Conservation (phyloP, 2,888 invertebrate genomes). For the Erannis defoliaria region DNA sequence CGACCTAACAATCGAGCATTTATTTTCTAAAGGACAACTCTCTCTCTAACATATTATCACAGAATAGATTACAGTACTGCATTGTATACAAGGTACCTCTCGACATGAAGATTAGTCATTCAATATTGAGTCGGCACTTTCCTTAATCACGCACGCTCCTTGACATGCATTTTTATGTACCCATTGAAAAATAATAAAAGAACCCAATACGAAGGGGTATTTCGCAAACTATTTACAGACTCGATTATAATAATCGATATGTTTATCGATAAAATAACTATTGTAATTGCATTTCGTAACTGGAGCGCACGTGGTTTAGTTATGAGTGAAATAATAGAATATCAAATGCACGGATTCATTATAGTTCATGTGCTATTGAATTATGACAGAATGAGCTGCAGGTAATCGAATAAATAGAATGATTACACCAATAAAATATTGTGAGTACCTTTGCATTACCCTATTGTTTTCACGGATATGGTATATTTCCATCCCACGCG, state of each 20-base stretch:
- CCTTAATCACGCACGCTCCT: conserved; percentile 56
- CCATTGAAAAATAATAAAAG: conserved; percentile 54
- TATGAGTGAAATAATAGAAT: conserved; percentile 19
- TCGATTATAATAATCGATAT: conserved; percentile 59
- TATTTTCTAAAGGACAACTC: conserved; percentile 37
- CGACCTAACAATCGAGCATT: conserved; percentile 14
- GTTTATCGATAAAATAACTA: conserved; percentile 56
- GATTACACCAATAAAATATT: conserved; percentile 1
- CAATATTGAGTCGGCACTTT: conserved; percentile 35
- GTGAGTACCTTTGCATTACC: not conserved
- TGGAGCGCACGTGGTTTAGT: conserved; percentile 57
- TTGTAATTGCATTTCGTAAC: conserved; percentile 70
- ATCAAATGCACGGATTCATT: conserved; percentile 19
- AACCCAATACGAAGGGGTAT: conserved; percentile 59
- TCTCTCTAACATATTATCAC: conserved; percentile 29
- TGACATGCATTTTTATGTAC: conserved; percentile 65
- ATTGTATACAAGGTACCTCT: conserved; percentile 7
- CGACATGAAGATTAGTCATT: conserved; percentile 16
- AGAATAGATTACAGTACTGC: not conserved
- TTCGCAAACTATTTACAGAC: conserved; percentile 67
- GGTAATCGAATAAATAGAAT: not conserved
- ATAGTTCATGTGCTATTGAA: conserved; percentile 4
- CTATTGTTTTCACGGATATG: conserved; percentile 6
- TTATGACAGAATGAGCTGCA: not conserved
- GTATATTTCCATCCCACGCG: conserved; percentile 10